Conservation (phyloP, 2,888 invertebrate genomes). For the Isotomurus palustris region DNA sequence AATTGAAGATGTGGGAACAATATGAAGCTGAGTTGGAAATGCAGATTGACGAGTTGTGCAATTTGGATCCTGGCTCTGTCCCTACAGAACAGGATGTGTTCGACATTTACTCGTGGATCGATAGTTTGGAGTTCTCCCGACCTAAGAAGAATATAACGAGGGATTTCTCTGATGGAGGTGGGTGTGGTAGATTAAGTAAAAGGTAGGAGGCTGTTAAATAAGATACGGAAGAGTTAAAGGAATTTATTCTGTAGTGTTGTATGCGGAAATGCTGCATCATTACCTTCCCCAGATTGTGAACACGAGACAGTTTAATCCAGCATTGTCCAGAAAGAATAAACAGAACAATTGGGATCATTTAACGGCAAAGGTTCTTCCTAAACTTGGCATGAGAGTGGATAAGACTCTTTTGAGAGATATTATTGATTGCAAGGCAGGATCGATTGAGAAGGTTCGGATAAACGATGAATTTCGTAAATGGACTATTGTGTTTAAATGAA, state of each 20-base stretch:
- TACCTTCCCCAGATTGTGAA: slow-evolving; percentile 24
- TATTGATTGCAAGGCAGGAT: slow-evolving; percentile 19
- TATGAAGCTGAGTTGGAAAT: slow-evolving; percentile 13
- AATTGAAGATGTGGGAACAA: no score
- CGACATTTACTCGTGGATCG: slow-evolving; percentile 11
- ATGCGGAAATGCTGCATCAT: slow-evolving; percentile 24
- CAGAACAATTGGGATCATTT: slow-evolving; percentile 28
- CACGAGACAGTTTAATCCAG: slow-evolving; percentile 4
- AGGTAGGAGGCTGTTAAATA: neutral
- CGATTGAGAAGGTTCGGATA: slow-evolving; percentile 27
- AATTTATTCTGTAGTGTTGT: slow-evolving; percentile 18
- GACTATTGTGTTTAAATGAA: neutral
- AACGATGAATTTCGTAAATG: neutral
- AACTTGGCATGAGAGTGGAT: slow-evolving; percentile 21
- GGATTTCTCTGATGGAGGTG: slow-evolving; percentile 38
- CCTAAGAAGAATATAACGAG: slow-evolving; percentile 24
- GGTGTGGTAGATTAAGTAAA: neutral
- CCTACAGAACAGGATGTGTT: neutral
- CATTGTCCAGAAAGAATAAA: slow-evolving; percentile 20
- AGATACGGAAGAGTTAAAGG: neutral
- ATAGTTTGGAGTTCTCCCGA: slow-evolving; percentile 16
- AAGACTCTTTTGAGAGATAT: slow-evolving; percentile 13
- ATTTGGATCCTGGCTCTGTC: neutral
- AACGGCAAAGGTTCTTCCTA: slow-evolving; percentile 18
- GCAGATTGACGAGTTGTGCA: slow-evolving; percentile 8